These are phyloP conservation scores for Caretta caretta DNA, from an alignment of 2,113 vertebrate genomes.

Conservation along the genomic window DNA sequence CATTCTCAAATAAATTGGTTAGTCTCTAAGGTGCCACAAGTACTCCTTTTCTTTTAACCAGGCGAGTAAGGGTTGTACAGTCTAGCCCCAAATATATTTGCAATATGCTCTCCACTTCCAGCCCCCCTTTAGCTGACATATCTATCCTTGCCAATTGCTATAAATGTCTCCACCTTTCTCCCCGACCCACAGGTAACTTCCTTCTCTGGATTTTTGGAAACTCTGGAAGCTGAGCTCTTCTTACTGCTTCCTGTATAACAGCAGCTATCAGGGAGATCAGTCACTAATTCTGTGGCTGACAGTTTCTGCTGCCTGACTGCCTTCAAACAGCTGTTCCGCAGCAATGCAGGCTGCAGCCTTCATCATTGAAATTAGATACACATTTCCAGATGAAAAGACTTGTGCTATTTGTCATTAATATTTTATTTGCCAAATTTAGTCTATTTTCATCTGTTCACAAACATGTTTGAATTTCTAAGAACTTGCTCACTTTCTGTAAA, in stretches of 20 bases:
- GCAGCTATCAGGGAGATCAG: neutral
- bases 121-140: neutral
- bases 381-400: neutral
- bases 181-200: neutral
- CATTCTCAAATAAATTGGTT: too few relatives aligned
- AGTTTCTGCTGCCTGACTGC: neutral
- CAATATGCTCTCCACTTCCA: neutral
- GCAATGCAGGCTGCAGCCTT: neutral
- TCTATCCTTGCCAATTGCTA: neutral
- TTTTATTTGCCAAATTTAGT: neutral
- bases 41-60: neutral
- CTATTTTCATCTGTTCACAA: neutral
- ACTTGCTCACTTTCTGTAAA: neutral
- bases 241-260: neutral
- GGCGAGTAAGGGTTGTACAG: neutral
- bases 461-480: neutral
- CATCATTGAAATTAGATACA: neutral
- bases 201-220: neutral
- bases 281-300: neutral
- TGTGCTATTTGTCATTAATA: neutral
- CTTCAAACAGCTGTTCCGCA: neutral
- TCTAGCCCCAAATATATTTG: neutral
- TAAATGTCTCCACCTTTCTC: neutral
- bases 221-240: neutral
- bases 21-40: too few relatives aligned